Conservation (phyloP, 2,888 invertebrate genomes). For the Selenia dentaria region DNA sequence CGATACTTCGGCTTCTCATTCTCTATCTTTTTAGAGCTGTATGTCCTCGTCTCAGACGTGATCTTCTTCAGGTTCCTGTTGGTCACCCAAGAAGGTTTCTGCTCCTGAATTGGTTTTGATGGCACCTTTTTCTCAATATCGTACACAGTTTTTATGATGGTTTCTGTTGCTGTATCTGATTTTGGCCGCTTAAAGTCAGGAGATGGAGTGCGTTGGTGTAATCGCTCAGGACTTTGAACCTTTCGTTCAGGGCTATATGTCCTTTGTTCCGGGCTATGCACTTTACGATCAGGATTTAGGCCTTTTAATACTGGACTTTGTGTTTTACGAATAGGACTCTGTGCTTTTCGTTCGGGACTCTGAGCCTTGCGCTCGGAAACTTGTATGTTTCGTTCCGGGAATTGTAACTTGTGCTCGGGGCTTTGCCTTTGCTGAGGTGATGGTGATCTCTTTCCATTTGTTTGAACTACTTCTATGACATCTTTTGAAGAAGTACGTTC, state of each 20-base stretch:
- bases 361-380: conserved; percentile 34
- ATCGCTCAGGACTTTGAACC: conserved; percentile 39
- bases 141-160: conserved; percentile 58
- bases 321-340: conserved; percentile 35
- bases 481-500: conserved; percentile 65
- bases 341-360: conserved; percentile 36
- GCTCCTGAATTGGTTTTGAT: conserved; percentile 68
- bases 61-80: conserved; percentile 85
- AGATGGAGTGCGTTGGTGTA: conserved; percentile 59
- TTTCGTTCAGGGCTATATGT: conserved; percentile 35
- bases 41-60: conserved; percentile 65
- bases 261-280: conserved; percentile 36
- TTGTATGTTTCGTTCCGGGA: conserved; percentile 36
- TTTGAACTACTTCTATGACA: conserved; percentile 53
- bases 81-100: conserved; percentile 86
- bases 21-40: conserved; percentile 68
- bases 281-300: conserved; percentile 37
- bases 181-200: conserved; percentile 59
- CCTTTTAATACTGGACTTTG: conserved; percentile 39
- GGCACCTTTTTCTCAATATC: conserved; percentile 60
- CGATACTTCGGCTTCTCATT: conserved; percentile 68
- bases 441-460: conserved; percentile 64
- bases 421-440: conserved; percentile 59
- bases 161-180: conserved; percentile 56
- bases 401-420: conserved; percentile 42